Evolutionary conservation across 2,113 vertebrate genomes (phyloP).

Genomic region (Mus spicilegus): DNA sequence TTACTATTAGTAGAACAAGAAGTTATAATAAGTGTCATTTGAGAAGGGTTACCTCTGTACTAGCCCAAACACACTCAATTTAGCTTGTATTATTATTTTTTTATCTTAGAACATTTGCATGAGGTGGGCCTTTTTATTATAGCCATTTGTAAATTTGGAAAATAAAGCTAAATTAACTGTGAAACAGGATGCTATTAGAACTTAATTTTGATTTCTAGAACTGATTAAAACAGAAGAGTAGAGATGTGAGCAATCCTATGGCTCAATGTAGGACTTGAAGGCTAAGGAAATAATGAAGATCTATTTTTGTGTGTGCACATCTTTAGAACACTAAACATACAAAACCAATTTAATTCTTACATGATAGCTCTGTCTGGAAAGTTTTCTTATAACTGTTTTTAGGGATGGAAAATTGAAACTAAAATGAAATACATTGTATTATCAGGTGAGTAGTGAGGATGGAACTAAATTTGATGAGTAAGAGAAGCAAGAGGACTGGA

Average conservation of each 20-base stretch:
- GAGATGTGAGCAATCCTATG: background rate
- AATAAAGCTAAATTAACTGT: background rate
- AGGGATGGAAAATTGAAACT: slow-evolving; percentile 41
- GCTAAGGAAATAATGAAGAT: background rate
- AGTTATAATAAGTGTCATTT: background rate
- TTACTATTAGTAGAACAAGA: slow-evolving; percentile 20
- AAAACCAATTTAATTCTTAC: slow-evolving; percentile 57
- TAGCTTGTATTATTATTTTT: background rate
- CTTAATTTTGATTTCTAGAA: slow-evolving; percentile 24
- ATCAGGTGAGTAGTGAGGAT: slow-evolving; percentile 9
- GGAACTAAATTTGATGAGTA: slow-evolving; percentile 33
- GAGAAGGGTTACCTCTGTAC: background rate
- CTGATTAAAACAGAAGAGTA: background rate
- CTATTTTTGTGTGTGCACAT: background rate
- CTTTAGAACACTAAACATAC: background rate
- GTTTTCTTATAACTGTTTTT: slow-evolving; percentile 35
- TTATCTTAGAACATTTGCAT: background rate
- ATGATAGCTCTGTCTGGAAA: background rate
- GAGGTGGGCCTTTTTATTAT: background rate
- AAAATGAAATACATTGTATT: slow-evolving; percentile 51
- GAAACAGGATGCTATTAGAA: background rate
- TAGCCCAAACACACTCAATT: background rate
- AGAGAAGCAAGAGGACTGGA: background rate
- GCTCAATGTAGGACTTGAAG: background rate
- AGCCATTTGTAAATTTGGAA: background rate